Base-by-base conservation (phyloP, 2,888 invertebrate genomes). In the Coelinius sp. region DNA sequence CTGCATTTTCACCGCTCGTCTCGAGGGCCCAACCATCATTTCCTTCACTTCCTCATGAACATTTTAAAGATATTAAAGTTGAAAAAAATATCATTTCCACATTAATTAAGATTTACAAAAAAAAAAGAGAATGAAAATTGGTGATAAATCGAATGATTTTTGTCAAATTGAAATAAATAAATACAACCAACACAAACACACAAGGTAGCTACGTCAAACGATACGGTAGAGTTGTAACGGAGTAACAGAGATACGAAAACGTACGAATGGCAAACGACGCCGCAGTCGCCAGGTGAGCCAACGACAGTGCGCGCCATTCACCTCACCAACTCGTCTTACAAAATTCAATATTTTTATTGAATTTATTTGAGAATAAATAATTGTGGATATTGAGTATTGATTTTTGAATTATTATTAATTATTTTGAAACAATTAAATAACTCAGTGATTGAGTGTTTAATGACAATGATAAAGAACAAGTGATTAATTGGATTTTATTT, bases 281-380 rank as follows among this genome's bases (percentile, higher is more conserved):
- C 83, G 82, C 84, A 84, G 85, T 84, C 85, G 86, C 86, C 86
- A 87, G 87, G 87, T 87, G 85, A 86, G 82, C 82, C 76, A 80
- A 79, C 80, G 80, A 77, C 78, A 78, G 80, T 79, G 79, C 79
- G 79, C 78, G 79, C 77, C 76, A 73, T 75, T 75, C 75, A 62
- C 69, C n/a, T 63, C 41, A 69, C 10, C 59, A 70, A 12, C 56
- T 14, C 56, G 41, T 27, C 62, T 49, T 38, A 20, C 24, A 46
- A 25, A 44, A n/a, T 27, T 27, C 10, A 27, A 14, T 59, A 20
- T 20, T 35, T 31, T 14, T 52, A 10, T 14, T 20, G 12, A 20
- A 31, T 35, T 59, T 31, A 31, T 14, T 59, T 20, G 35, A 20
- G 8, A 35, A 59, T 38, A 17, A 49, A 20, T 10, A 0, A 31